Conservation (phyloP, 2,113 vertebrate species). For the Pogonocichla stellata region DNA sequence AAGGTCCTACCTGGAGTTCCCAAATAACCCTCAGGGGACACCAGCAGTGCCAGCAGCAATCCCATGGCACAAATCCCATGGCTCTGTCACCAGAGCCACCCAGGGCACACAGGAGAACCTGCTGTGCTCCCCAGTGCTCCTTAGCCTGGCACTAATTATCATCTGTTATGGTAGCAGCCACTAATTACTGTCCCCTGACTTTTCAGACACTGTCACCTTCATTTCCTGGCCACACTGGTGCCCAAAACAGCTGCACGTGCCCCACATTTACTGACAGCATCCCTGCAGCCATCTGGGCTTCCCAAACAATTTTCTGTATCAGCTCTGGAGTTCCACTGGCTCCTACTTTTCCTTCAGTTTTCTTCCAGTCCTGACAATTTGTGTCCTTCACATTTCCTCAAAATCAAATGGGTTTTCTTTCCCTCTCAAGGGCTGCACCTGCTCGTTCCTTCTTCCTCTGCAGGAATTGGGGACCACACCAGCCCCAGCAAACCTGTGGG, state of each 20-base stretch:
- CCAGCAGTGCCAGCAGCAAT: accelerated
- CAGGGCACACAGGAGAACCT: not conserved
- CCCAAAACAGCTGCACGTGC: accelerated
- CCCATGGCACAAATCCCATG: accelerated
- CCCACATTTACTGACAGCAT: accelerated
- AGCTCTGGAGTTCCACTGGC: not conserved
- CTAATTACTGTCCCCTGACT: accelerated
- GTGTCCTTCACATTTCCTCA: not conserved
- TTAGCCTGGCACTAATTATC: not conserved
- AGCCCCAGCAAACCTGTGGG: not conserved
- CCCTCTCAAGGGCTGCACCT: not conserved
- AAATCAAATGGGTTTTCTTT: not conserved
- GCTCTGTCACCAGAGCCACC: accelerated
- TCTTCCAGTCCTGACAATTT: not conserved
- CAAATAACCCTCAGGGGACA: not conserved
- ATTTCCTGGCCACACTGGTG: accelerated
- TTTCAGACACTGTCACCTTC: not conserved
- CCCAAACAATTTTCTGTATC: not conserved
- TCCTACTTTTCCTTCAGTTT: not conserved
- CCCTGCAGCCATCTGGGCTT: accelerated
- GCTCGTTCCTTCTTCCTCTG: not conserved
- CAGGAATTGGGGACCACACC: accelerated
- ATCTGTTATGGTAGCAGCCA: accelerated
- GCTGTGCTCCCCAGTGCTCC: accelerated
- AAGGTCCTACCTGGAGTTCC: accelerated